These are phyloP conservation scores for Schizotus pectinicornis DNA, from an alignment of 2,888 invertebrate species.

Conservation along the genomic window DNA sequence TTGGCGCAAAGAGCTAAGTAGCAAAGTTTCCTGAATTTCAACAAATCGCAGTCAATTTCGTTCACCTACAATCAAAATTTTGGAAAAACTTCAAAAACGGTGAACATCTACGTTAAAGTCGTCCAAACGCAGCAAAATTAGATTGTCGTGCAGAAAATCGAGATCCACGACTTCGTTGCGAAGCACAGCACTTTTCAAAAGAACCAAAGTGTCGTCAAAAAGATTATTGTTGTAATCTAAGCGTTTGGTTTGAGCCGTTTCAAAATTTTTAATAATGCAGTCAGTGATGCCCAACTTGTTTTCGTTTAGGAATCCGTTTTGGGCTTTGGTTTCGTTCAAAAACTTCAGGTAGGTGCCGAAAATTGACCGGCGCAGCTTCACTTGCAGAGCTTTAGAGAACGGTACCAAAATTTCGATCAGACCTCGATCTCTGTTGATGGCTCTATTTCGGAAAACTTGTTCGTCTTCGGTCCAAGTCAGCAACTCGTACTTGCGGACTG, in stretches of 20 bases:
- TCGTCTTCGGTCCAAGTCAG: constrained; percentile 26
- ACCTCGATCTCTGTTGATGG: constrained; percentile 5
- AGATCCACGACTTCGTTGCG: constrained; percentile 41
- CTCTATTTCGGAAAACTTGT: constrained; percentile 21
- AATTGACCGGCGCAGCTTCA: constrained; percentile 40
- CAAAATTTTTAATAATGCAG: constrained; percentile 32
- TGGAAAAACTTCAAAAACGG: background rate
- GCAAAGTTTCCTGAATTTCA: constrained; percentile 56
- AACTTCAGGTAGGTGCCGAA: constrained; percentile 45
- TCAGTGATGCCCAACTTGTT: constrained; percentile 42
- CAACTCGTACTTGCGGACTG: background rate
- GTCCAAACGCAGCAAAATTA: constrained; percentile 40
- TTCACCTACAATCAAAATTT: constrained; percentile 59
- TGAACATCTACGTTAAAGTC: constrained; percentile 43
- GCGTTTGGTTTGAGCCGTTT: constrained; percentile 29
- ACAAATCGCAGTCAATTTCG: constrained; percentile 56
- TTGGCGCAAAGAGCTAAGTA: constrained; percentile 61
- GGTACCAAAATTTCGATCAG: constrained; percentile 29
- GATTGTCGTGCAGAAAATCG: constrained; percentile 40
- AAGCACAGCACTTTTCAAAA: constrained; percentile 43
- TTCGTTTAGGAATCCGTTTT: constrained; percentile 39
- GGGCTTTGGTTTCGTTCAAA: constrained; percentile 43
- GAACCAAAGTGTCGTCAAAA: constrained; percentile 36
- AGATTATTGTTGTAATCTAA: constrained; percentile 42
- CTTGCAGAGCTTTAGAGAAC: constrained; percentile 33